Conservation (phyloP, 1,140 invertebrate genomes). For the Brachionus sp. region DNA sequence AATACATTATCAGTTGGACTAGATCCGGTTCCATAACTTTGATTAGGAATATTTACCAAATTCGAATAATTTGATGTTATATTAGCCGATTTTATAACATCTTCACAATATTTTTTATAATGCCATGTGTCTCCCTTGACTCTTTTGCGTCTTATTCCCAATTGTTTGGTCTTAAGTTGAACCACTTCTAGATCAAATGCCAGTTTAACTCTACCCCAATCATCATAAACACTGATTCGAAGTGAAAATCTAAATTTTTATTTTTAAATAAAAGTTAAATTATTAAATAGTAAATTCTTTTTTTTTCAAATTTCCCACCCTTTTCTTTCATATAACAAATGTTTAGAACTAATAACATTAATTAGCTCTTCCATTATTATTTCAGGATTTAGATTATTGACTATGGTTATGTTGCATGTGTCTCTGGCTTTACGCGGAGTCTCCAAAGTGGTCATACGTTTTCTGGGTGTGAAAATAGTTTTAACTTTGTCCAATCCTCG, state of each 20-base stretch:
- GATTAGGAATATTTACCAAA: conserved; percentile 20
- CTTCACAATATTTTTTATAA: conserved; percentile 79
- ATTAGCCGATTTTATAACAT: conserved; percentile 64
- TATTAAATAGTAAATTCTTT: neutral
- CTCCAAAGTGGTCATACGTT: conserved; percentile 56
- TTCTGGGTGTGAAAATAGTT: conserved; percentile 69
- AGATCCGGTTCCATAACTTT: neutral
- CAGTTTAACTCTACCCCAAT: conserved; percentile 62
- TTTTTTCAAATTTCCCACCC: neutral
- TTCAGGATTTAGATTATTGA: conserved; percentile 24
- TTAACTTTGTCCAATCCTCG: conserved; percentile 67
- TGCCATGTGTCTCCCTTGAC: conserved; percentile 78
- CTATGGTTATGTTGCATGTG: conserved; percentile 39
- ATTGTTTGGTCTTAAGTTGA: conserved; percentile 58
- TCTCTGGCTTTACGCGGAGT: conserved; percentile 58
- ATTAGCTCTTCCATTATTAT: conserved; percentile 40
- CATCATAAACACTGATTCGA: conserved; percentile 51
- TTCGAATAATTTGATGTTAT: conserved; percentile 31
- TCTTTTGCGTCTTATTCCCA: conserved; percentile 73
- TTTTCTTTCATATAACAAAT: conserved; percentile 34
- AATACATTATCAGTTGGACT: neutral
- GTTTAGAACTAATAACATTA: conserved; percentile 31
- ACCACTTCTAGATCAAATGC: conserved; percentile 79
- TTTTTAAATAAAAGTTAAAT: neutral
- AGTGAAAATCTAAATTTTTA: conserved; percentile 6